Conservation (phyloP, 2,797 vertebrate species). For the Brachyalestes nurse region DNA sequence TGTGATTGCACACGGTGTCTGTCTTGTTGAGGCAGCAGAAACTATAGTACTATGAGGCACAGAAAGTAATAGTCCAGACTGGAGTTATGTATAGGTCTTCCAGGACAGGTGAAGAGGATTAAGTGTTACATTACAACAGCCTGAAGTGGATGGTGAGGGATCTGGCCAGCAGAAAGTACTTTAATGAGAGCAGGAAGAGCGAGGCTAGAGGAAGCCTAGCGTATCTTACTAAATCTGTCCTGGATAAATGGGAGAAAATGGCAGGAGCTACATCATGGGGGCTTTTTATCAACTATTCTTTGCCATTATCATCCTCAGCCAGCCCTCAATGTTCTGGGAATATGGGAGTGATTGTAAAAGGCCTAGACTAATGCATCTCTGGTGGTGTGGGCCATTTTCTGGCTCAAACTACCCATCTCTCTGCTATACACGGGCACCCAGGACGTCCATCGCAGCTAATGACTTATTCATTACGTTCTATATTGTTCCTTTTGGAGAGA, state of each 20-base stretch:
- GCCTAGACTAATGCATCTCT: constrained; percentile 65
- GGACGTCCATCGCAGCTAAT: neutral
- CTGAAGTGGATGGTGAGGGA: constrained; percentile 28
- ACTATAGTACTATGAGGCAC: constrained; percentile 4
- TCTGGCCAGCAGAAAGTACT: constrained; percentile 32
- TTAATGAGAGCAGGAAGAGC: constrained; percentile 43
- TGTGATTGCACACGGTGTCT: constrained; percentile 8
- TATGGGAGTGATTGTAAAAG: constrained; percentile 51
- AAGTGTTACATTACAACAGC: constrained; percentile 30
- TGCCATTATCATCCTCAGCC: constrained; percentile 62
- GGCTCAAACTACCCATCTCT: constrained; percentile 32
- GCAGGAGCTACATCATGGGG: constrained; percentile 51
- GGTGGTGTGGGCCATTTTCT: constrained; percentile 53
- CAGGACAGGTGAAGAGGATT: constrained; percentile 27
- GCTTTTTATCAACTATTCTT: constrained; percentile 64
- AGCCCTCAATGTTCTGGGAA: constrained; percentile 46
- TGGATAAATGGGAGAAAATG: constrained; percentile 51
- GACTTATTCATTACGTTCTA: constrained; percentile 28
- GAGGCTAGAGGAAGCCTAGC: constrained; percentile 30
- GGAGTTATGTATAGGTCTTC: constrained; percentile 41
- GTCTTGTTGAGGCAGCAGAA: neutral
- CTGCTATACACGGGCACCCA: neutral
- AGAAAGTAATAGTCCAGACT: constrained; percentile 24
- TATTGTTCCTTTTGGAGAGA: neutral
- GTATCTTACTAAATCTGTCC: constrained; percentile 47